Conservation (phyloP, 64 coral and sea anemone genomes). For the Montipora foliosa region DNA sequence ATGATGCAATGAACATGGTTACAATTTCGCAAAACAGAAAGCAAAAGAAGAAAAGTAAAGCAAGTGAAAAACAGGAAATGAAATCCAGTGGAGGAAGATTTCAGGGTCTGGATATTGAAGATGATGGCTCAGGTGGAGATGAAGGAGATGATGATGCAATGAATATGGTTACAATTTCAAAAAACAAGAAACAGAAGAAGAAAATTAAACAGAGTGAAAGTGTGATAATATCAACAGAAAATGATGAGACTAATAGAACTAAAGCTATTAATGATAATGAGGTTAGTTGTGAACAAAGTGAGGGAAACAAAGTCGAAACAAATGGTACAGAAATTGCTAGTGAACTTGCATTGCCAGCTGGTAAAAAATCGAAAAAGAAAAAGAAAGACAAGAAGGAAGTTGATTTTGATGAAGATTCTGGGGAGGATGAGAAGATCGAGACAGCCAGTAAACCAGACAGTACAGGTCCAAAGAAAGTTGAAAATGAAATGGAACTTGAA, state of each 20-base stretch:
- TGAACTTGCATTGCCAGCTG: background rate
- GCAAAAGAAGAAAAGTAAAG: conserved; percentile 15
- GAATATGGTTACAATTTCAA: background rate
- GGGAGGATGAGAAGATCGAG: conserved; percentile 55
- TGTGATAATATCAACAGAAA: background rate
- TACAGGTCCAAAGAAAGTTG: conserved; percentile 42
- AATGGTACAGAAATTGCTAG: conserved; percentile 45
- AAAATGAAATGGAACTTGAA: background rate
- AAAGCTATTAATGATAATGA: background rate
- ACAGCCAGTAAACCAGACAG: conserved; percentile 11
- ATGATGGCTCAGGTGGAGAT: conserved; percentile 29
- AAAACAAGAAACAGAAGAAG: conserved; percentile 35
- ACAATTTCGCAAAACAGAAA: conserved; percentile 31
- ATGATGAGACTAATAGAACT: conserved; percentile 31
- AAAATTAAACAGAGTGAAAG: conserved; percentile 4
- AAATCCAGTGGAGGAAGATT: conserved; percentile 36
- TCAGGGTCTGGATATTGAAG: conserved; percentile 69
- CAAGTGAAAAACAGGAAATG: conserved; percentile 5
- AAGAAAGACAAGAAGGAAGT: conserved; percentile 88
- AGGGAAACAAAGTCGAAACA: conserved; percentile 24
- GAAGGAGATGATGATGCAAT: conserved; percentile 15
- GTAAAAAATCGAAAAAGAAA: conserved; percentile 90
- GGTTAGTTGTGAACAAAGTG: conserved; percentile 43
- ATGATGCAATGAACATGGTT: background rate
- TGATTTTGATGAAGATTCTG: conserved; percentile 82